These are phyloP conservation scores for Nomada ferruginata DNA, from an alignment of 2,888 invertebrate species.

Conservation along the genomic window DNA sequence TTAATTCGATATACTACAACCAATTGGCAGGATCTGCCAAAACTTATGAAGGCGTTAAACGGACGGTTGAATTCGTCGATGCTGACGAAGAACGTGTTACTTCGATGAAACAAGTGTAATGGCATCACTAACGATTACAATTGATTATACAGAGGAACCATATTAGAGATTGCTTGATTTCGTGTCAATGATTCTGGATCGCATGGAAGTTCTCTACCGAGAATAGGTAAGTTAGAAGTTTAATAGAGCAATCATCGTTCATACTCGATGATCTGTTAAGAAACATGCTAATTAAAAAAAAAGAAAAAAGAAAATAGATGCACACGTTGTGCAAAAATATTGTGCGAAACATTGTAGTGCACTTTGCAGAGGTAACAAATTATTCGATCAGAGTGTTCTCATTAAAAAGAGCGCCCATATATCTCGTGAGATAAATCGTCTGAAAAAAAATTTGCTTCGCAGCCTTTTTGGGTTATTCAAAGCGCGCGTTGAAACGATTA, in stretches of 20 bases:
- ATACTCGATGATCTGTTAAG: conserved; percentile 20
- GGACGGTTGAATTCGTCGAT: neutral
- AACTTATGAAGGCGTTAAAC: neutral
- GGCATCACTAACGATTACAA: neutral
- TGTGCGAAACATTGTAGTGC: conserved; percentile 55
- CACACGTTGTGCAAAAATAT: conserved; percentile 38
- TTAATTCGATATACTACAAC: neutral
- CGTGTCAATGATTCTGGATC: conserved; percentile 74
- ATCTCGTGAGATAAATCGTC: conserved; percentile 4
- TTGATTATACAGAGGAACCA: neutral
- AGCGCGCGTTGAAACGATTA: neutral
- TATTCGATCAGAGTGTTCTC: conserved; percentile 2
- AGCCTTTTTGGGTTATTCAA: conserved; percentile 40
- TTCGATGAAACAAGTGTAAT: neutral
- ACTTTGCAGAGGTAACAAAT: conserved; percentile 44
- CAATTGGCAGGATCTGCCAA: too few relatives aligned
- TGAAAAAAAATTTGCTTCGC: neutral
- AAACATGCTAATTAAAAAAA: conserved; percentile 57
- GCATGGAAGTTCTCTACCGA: conserved; percentile 74
- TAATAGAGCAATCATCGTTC: conserved; percentile 21
- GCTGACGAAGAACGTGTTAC: neutral
- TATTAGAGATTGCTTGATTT: neutral
- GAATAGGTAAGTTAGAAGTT: conserved; percentile 45
- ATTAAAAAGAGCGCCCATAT: neutral
- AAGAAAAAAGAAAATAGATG: conserved; percentile 41